These are phyloP conservation scores for Staurois parvus DNA, from an alignment of 2,797 vertebrate genomes.

Conservation along the genomic window DNA sequence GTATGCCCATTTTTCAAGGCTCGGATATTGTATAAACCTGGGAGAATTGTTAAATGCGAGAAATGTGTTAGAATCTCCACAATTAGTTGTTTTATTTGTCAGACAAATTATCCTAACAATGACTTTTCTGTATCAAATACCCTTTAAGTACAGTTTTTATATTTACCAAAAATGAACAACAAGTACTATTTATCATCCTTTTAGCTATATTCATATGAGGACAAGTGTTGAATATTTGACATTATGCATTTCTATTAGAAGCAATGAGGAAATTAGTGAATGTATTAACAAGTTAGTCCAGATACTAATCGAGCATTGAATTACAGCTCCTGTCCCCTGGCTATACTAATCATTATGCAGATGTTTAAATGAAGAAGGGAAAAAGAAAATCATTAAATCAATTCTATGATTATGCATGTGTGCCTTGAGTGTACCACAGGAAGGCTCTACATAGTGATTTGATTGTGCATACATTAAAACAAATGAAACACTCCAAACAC, in stretches of 20 bases:
- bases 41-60: no score
- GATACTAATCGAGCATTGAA: slow-evolving; percentile 25
- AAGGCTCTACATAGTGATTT: slow-evolving; percentile 30
- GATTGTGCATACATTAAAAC: slow-evolving; percentile 51
- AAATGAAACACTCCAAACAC: slow-evolving; percentile 29
- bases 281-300: slow-evolving; percentile 7
- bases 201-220: background rate
- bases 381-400: slow-evolving; percentile 41
- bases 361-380: slow-evolving; percentile 38
- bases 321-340: slow-evolving; percentile 1
- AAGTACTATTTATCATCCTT: slow-evolving; percentile 18
- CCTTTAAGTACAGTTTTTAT: background rate
- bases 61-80: no score
- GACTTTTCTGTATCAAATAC: background rate
- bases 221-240: slow-evolving; percentile 13
- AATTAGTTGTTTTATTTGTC: no score
- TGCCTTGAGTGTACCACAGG: slow-evolving; percentile 46
- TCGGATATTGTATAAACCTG: no score
- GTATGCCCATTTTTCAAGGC: no score
- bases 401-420: slow-evolving; percentile 49
- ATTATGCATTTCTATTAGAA: slow-evolving; percentile 32
- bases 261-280: slow-evolving; percentile 29
- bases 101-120: no score
- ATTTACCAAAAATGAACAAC: background rate
- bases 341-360: slow-evolving; percentile 33